These are phyloP conservation scores for Micromys minutus DNA, from an alignment of 2,113 vertebrate species.

Conservation along the genomic window DNA sequence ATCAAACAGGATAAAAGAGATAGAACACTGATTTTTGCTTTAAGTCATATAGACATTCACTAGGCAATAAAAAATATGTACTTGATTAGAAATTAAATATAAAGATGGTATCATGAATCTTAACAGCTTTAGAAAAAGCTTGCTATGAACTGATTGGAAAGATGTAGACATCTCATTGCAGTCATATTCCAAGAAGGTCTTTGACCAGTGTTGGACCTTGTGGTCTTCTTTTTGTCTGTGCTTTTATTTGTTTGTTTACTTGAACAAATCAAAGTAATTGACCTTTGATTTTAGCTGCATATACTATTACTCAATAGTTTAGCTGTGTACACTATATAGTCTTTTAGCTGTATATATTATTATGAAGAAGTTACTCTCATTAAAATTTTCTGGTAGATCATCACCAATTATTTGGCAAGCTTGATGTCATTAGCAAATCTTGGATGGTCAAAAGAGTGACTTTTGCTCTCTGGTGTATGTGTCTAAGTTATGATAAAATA, in stretches of 20 bases:
- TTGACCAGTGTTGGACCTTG: background rate
- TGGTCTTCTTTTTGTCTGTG: background rate
- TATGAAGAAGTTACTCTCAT: background rate
- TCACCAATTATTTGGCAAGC: background rate
- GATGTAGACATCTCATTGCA: slow-evolving; percentile 21
- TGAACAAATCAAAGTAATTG: slow-evolving; percentile 1
- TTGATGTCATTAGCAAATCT: background rate
- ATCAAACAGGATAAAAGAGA: no score
- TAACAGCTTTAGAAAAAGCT: background rate
- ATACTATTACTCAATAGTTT: background rate
- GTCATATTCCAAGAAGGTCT: background rate
- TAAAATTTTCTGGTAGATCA: background rate
- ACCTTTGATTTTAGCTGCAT: background rate
- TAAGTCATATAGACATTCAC: background rate
- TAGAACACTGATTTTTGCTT: background rate
- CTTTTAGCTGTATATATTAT: background rate
- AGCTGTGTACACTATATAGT: background rate
- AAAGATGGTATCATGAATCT: background rate
- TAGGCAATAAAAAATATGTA: background rate
- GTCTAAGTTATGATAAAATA: background rate
- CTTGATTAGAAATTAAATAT: slow-evolving; percentile 21
- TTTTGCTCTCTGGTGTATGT: background rate
- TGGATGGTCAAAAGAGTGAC: background rate
- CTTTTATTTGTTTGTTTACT: background rate
- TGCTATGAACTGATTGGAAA: background rate